Conservation (phyloP, 2,888 invertebrate genomes). For the Melanostoma scalare region DNA sequence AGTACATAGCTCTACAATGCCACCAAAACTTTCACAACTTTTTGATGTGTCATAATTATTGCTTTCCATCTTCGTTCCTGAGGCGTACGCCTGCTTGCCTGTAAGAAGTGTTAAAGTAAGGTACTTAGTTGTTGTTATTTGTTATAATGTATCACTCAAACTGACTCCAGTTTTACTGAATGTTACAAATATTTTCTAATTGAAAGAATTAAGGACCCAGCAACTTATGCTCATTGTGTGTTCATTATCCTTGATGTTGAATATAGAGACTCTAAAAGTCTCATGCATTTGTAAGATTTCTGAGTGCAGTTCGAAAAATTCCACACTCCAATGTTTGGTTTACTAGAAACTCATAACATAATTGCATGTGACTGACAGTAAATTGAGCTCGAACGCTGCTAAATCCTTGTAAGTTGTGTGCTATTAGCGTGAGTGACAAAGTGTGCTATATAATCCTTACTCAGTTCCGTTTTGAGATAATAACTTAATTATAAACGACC, state of each 20-base stretch:
- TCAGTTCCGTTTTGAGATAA: constrained; percentile 49
- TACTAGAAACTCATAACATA: constrained; percentile 11
- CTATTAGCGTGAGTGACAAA: constrained; percentile 55
- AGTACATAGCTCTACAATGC: constrained; percentile 1
- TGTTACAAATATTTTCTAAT: constrained; percentile 54
- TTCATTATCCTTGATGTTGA: constrained; percentile 28
- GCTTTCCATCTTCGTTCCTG: constrained; percentile 55
- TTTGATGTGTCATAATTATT: constrained; percentile 71
- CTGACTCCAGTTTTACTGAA: constrained; percentile 10
- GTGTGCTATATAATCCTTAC: constrained; percentile 33
- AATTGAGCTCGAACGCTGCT: constrained; percentile 34
- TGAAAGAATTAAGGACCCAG: constrained; percentile 48
- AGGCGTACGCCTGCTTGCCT: background rate
- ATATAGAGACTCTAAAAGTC: constrained; percentile 15
- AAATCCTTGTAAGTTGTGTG: constrained; percentile 4
- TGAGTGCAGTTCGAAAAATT: constrained; percentile 36
- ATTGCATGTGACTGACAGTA: constrained; percentile 53
- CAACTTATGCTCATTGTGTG: constrained; percentile 40
- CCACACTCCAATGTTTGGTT: constrained; percentile 19
- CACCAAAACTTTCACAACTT: constrained; percentile 71
- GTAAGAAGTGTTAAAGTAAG: constrained; percentile 18
- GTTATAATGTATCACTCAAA: constrained; percentile 27
- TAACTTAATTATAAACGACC: constrained; percentile 53
- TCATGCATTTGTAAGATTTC: constrained; percentile 22
- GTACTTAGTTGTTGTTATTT: constrained; percentile 46